Evolutionary conservation across 2,113 vertebrate genomes (phyloP), one percentile per base, ranked within the genome.

Genomic region (Plecturocebus donacophilus): DNA sequence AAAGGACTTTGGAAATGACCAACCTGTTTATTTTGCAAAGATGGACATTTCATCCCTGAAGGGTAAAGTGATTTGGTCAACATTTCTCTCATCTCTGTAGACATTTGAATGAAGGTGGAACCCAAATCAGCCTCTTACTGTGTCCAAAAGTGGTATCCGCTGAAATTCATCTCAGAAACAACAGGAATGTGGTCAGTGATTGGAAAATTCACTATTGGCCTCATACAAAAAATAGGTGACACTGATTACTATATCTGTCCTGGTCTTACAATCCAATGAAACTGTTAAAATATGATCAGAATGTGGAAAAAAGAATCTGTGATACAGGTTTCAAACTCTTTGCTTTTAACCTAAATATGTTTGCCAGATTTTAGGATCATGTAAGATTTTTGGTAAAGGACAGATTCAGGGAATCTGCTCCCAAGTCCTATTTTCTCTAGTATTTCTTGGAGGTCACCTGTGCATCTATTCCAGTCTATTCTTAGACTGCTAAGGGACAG

Each of bases 121-220:
- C n/a, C 32, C 76, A 23, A 12, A 19, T 9, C 25, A 49, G 11
- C n/a, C 80, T 11, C 20, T 81, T 38, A 11, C 80, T 19, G 1
- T 2, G 25, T 5, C 14, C 3, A n/a, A 7, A 61, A 0, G 76
- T 25, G 16, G 6, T 11, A 7, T 54, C 64, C 38, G 1, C 21
- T 21, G 27, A 12, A 61, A 30, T 19, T 56, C 52, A 42, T 42
- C 54, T 64, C 12, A 35, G 52, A 91, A 38, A 38, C 32, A n/a
- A 45, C 0, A 84, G 35, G 92, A 73, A 56, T 38, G 58, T 32
- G 23, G 19, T 45, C 25, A 87, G 20, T 4, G 30, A 64, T 32
- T 80, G 76, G 83, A 49, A 88, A 93, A 76, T 64, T 52, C n/a
- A n/a, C 49, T 32, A 9, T 76, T 45, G 87, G 70, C 30, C 40